These are phyloP conservation scores for Eremophila alpestris DNA, from an alignment of 2,797 vertebrate genomes.

Conservation along the genomic window DNA sequence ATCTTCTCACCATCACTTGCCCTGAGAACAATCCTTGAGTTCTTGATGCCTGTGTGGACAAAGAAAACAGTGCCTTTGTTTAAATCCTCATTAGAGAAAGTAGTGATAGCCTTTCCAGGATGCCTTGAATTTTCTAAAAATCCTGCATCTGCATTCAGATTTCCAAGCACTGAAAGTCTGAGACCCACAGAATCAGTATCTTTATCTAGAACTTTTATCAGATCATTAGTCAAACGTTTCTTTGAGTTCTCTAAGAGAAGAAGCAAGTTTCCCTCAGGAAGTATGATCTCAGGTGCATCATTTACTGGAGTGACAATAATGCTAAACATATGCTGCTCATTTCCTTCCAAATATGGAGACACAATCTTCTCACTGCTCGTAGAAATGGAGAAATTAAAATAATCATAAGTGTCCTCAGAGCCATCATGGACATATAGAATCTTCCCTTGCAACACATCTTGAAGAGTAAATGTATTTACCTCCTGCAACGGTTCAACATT, in stretches of 20 bases:
- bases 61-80: conserved; percentile 82
- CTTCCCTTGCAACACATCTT: conserved; percentile 85
- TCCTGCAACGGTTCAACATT: conserved; percentile 75
- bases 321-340: conserved; percentile 79
- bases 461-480: conserved; percentile 84
- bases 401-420: conserved; percentile 85
- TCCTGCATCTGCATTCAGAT: conserved; percentile 85
- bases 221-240: conserved; percentile 80
- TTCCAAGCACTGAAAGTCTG: conserved; percentile 86
- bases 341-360: conserved; percentile 78
- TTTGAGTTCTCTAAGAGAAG: conserved; percentile 86
- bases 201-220: conserved; percentile 83
- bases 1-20: conserved; percentile 89
- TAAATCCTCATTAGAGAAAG: conserved; percentile 83
- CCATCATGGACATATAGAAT: conserved; percentile 89
- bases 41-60: conserved; percentile 83
- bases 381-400: conserved; percentile 86
- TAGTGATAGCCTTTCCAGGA: conserved; percentile 77
- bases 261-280: conserved; percentile 88
- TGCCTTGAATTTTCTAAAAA: conserved; percentile 84
- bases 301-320: conserved; percentile 86
- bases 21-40: conserved; percentile 88
- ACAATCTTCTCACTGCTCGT: conserved; percentile 80
- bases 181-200: conserved; percentile 80
- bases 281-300: conserved; percentile 85